Evolutionary conservation across 1,140 invertebrate genomes (phyloP), one percentile per base, ranked within the genome.

Genomic region (Drosophila oshimai): DNA sequence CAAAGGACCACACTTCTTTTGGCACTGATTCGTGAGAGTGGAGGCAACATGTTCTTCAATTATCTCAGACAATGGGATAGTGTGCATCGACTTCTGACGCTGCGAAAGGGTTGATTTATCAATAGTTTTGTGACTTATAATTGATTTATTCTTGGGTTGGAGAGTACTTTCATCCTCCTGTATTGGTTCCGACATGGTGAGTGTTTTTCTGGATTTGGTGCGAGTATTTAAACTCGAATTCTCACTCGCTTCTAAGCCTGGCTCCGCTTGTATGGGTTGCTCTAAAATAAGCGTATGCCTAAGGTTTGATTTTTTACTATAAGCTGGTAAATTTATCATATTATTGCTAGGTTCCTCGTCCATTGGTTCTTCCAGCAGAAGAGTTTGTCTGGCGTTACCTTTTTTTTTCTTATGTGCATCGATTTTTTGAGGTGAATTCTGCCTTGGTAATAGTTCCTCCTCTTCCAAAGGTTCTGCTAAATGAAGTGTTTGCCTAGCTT

Each of bases 391-490:
- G 33, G 13, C 12, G 6, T 45, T 72, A 2, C 6, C 12, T 18
- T 24, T 45, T 0, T 7, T 22, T 4, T 12, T 13, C 10, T 9
- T 5, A 3, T 3, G 0, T 1, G 15, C 2, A 4, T 10, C 7
- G n/a, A 17, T 31, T 7, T 36, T 53, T 39, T 13, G 13, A n/a
- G 15, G 4, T 22, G 18, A 4, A 1, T 26, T 5, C 9, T 34
- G 2, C n/a, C 6, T 20, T 6, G 10, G 4, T 1, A 6, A 6
- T 2, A 9, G 2, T 0, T 41, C 9, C 10, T 53, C 31, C 33
- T 62, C 55, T 1, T 65, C 39, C 5, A 62, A 6, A 0, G 55
- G 41, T 13, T 69, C 54, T 15, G 24, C 34, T 6, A 36, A 9
- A 6, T 26, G n/a, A 0, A 65, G 12, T 9, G 71, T 74, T 0